Evolutionary conservation across 2,888 invertebrate species (phyloP), one percentile per base, ranked within the genome.

Genomic region (Pachydiplax longipennis): DNA sequence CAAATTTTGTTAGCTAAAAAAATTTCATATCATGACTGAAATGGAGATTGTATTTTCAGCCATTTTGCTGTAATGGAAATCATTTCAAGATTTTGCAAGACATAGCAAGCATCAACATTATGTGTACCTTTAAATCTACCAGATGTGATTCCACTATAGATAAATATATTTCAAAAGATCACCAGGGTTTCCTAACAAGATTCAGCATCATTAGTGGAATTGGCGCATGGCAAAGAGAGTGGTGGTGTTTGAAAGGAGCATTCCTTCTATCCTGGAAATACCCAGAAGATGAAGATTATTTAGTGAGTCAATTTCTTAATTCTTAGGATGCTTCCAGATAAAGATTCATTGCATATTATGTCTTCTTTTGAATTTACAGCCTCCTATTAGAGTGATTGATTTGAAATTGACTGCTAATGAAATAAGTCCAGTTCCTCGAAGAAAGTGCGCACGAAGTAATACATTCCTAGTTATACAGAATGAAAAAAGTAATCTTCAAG

Each of bases 231-330:
- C 61, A 87, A n/a, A 87, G 87, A 61, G 87, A 61, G 12, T 87
- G 87, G 87, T 87, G 87, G 58, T 87, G 87, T 37, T n/a, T 87
- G 65, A 87, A 87, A 40, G 87, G 87, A 87, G 15, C 87, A 0
- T 87, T 61, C 37, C 61, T 87, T 15, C 37, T 87, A 37, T 53
- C 31, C 22, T 87, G 87, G 87, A 87, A 87, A 61, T 87, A 87
- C 37, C 87, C 87, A n/a, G 87, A 87, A n/a, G 87, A 87, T 40
- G 37, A 87, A 87, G 87, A 87, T 18, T 61, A n/a, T 37, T 61
- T 37, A 3, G 87, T 65, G 12, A 87, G 87, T 87, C 31, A 53
- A 58, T 18, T n/a, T 58, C 22, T 6, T 44, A 6, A 44, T 44
- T 6, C 10, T 10, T 8, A 44, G 10, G 10, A 44, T 44, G 10